Base-by-base conservation (phyloP, 1,140 invertebrate genomes). In the Mycetomoellerius zeteki region DNA sequence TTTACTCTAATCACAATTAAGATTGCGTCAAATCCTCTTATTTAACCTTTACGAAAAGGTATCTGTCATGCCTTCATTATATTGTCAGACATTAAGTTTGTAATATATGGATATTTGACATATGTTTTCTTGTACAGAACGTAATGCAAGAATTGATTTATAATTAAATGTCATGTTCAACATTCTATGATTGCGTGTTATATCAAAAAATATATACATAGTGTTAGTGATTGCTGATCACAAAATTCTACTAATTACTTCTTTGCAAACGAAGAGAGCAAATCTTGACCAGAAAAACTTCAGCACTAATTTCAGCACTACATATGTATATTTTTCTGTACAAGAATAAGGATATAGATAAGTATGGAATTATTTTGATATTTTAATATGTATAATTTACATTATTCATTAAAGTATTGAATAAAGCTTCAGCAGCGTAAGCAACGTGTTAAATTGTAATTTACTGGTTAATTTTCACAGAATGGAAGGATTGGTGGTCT, bases 151-250 rank as follows among this genome's bases (percentile, higher is more conserved):
- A 69, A 30, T 71, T 58, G 71, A 81, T 56, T 58, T 43, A 37
- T 71, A 81, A 71, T 81, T 71, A 81, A 81, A 81, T 71, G 78
- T 71, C 78, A 81, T 5, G 16, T 54, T 54, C 62, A 67, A 33
- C 30, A 33, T 47, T 56, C 8, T 19, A 69, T 37, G 47, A 37
- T 69, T 69, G 10, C 33, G 19, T 21, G 33, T 24, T 14, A 27
- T 4, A 56, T 24, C 30, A 10, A 14, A 7, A 62, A 47, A 62
- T 19, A 47, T 43, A 16, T 60, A 12, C 8, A 43, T 24, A 10
- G 62, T 47, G 33, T 52, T 65, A 56, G 1, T 65, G 12, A 78
- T 50, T 14, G 19, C 3, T 21, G 7, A 21, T 33, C 14, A 33
- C 12, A 78, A 78, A 77, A 64, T 47, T 47, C 6, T 37, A 43